Conservation (phyloP, 2,888 invertebrate genomes). For the Rhagonycha lutea region DNA sequence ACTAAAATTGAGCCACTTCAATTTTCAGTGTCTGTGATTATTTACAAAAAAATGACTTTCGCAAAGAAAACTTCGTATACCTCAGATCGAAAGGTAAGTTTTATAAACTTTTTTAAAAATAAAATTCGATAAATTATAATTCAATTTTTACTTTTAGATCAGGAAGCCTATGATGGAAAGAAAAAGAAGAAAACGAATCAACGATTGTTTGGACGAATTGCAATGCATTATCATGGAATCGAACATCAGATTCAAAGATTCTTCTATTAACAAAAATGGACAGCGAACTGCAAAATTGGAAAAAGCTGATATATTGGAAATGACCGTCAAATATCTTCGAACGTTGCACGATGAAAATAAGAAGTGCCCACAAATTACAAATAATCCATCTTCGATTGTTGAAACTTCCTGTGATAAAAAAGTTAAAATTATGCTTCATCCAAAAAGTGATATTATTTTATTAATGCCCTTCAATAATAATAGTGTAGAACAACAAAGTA, state of each 20-base stretch:
- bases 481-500: slow-evolving; percentile 4
- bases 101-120: background rate
- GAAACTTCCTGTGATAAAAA: slow-evolving; percentile 42
- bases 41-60: slow-evolving; percentile 40
- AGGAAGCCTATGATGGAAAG: slow-evolving; percentile 62
- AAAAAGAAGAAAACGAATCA: slow-evolving; percentile 59
- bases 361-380: background rate
- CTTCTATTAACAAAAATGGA: slow-evolving; percentile 38
- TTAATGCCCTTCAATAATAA: background rate
- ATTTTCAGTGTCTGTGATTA: background rate
- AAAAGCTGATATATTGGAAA: slow-evolving; percentile 68
- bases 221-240: slow-evolving; percentile 58
- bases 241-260: slow-evolving; percentile 47
- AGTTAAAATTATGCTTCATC: slow-evolving; percentile 32
- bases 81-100: slow-evolving; percentile 50
- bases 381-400: slow-evolving; percentile 19
- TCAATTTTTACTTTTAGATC: slow-evolving; percentile 43
- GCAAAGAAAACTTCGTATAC: slow-evolving; percentile 32
- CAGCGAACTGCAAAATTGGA: slow-evolving; percentile 63
- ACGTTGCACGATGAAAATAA: slow-evolving; percentile 49
- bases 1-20: background rate
- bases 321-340: slow-evolving; percentile 64
- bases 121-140: background rate
- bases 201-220: slow-evolving; percentile 59
- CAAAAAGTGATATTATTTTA: background rate